Evolutionary conservation across 1,140 invertebrate genomes (phyloP), one percentile per base, ranked within the genome.

Genomic region (Drosophila littoralis): DNA sequence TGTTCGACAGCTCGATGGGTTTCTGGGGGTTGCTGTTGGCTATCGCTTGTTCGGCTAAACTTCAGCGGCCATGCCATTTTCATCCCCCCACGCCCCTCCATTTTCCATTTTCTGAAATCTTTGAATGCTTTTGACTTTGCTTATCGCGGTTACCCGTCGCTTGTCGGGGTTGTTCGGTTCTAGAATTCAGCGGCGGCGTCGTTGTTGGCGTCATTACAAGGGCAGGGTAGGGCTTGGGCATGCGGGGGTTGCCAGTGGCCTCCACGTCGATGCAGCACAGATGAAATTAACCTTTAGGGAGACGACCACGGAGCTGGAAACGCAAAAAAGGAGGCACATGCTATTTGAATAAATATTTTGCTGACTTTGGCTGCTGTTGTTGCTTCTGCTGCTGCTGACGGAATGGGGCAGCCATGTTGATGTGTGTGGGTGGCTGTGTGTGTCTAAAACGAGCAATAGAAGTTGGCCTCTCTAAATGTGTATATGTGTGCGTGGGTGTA

Each of bases 281-380:
- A 80, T 89, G 85, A 89, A 89, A 89, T 89, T 89, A 89, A 89
- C 84, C 84, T 89, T 84, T 80, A 63, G 79, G 79, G 84, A 80
- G 75, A 66, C 40, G 40, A 22, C 33, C 43, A 12, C 38, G 17
- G 35, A 58, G 70, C 66, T 43, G 54, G 54, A 22, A 33, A 9
- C 15, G 40, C 52, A 6, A 15, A 15, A 17, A 55, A 54, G 54
- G 57, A 51, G 77, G 52, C 46, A 61, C 75, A 89, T 85, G 84
- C 77, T 89, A 89, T 89, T 89, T 89, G 85, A 89, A 89, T 89
- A 89, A 84, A 89, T 89, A 89, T 89, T 89, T 84, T 89, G 84
- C 84, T 89, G 84, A 89, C 84, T 89, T 80, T 67, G 79, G 79
- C 77, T 82, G 76, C 36, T 66, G 72, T 67, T 79, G 45, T 68